Evolutionary conservation across 2,797 vertebrate species (phyloP), one percentile per base, ranked within the genome.

Genomic region (Gorsachius magnificus): DNA sequence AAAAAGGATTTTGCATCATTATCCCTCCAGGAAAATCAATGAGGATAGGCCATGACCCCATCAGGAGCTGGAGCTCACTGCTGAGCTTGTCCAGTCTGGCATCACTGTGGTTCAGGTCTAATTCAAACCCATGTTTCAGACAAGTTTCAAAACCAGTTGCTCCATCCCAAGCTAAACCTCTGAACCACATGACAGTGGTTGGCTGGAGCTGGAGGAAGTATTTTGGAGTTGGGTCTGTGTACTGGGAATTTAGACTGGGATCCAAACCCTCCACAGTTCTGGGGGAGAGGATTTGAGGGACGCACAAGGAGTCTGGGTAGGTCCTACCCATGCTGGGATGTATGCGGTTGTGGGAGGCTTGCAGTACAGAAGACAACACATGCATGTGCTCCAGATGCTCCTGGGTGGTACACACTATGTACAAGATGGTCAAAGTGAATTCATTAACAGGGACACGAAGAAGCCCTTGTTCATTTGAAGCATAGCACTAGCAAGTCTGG

Each of bases 161-260:
- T 65, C n/a, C 29, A 78, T 51, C 46, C 15, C 41, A 54, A 54
- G 9, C 17, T 64, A 36, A 79, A n/a, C 29, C 28, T 68, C 63
- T 28, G 38, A 45, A 57, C 6, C 8, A 31, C 0, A 0, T 9
- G 33, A 11, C 6, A 58, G 38, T 25, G 56, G 41, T 54, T 48
- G 19, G 16, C 10, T 75, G 48, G 45, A 85, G 16, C 22, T 65
- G 43, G 29, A 77, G 15, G 28, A 20, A 60, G 6, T 28, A 31
- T 45, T 81, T 45, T 75, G 35, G 28, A 60, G 63, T 28, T 53
- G n/a, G 20, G 26, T 35, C 33, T 70, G 26, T 24, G 33, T 35
- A 26, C 16, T 50, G 33, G 38, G 69, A 76, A 56, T 87, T 50
- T 48, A 76, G 26, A 43, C 16, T 1, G 1, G 13, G 53, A 90